Percentiles rank a stretch among this genome's conserved stretches.
phyloP scores from a whole-genome alignment of 2,888 invertebrate genomes.

The Erpobdella octoculata region DNA sequence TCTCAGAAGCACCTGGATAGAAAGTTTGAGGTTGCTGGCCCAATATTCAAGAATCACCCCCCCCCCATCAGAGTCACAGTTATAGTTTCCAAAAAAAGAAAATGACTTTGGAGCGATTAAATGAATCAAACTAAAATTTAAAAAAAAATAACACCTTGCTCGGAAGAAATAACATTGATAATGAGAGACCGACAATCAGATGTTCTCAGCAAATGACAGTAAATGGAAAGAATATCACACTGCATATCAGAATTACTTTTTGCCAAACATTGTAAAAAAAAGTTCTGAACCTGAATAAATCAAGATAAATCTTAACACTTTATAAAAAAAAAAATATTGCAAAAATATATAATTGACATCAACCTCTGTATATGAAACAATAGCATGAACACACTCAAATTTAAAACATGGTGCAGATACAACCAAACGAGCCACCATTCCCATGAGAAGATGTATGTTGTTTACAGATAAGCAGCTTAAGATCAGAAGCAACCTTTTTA shows the following conservation, averaged over 20 bases:
- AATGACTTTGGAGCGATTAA: too few species aligned
- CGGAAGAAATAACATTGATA: not conserved
- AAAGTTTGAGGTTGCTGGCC: too few species aligned
- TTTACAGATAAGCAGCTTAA: not conserved
- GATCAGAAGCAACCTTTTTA: not conserved
- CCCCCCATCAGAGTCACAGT: too few species aligned
- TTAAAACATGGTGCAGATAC: not conserved
- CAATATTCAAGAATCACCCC: too few species aligned
- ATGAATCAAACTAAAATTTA: too few species aligned
- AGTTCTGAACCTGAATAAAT: not conserved
- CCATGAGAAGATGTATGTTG: not conserved
- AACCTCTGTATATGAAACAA: not conserved
- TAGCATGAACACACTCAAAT: not conserved
- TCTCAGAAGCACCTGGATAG: too few species aligned
- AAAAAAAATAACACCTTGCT: too few species aligned
- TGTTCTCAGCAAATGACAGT: not conserved
- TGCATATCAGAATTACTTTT: not conserved
- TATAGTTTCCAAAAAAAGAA: too few species aligned
- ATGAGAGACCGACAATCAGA: not conserved
- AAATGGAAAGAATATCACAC: not conserved
- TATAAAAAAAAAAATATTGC: not conserved
- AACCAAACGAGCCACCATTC: not conserved
- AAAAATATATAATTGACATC: not conserved
- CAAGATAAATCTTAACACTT: not conserved
- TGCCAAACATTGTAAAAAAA: not conserved